Conservation (phyloP, 1,140 invertebrate species). For the Drosophila quadrilineata region DNA sequence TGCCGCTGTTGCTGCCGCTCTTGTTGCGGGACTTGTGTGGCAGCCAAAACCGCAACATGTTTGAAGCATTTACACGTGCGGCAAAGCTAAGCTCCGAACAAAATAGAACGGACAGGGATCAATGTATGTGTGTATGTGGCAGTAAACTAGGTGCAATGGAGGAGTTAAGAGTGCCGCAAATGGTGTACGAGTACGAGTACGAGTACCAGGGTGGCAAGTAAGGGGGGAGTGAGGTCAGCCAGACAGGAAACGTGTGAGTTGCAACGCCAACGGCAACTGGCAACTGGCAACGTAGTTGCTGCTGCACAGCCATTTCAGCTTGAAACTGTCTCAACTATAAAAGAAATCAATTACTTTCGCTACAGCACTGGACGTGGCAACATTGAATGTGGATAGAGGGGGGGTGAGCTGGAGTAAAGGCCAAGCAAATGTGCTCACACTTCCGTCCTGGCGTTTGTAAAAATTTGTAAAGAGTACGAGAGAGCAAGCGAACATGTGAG, state of each 20-base stretch:
- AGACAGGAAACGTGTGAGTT: conserved; percentile 44
- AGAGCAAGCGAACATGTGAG: too few species aligned
- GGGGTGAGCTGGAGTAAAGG: background rate
- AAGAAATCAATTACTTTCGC: conserved; percentile 80
- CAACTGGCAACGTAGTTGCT: conserved; percentile 57
- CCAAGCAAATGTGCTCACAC: conserved; percentile 64
- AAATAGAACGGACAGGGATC: conserved; percentile 48
- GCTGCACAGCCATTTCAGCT: conserved; percentile 67
- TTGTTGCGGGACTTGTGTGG: conserved; percentile 16
- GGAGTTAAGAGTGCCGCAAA: background rate
- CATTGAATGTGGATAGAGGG: background rate
- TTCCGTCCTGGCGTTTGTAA: conserved; percentile 58
- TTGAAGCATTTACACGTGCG: conserved; percentile 76
- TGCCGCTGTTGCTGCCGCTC: conserved; percentile 3
- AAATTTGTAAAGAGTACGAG: too few species aligned
- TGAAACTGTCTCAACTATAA: conserved; percentile 78
- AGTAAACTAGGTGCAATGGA: background rate
- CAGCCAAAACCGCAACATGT: conserved; percentile 75
- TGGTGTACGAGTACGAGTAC: too few species aligned
- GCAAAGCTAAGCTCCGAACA: conserved; percentile 62
- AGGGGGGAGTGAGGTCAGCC: conserved; percentile 25
- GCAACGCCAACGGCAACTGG: conserved; percentile 33
- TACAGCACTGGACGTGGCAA: conserved; percentile 23
- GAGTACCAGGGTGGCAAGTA: background rate
- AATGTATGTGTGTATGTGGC: conserved; percentile 5